Base-by-base conservation (phyloP, 2,113 vertebrate species). In the Burhinus bistriatus region DNA sequence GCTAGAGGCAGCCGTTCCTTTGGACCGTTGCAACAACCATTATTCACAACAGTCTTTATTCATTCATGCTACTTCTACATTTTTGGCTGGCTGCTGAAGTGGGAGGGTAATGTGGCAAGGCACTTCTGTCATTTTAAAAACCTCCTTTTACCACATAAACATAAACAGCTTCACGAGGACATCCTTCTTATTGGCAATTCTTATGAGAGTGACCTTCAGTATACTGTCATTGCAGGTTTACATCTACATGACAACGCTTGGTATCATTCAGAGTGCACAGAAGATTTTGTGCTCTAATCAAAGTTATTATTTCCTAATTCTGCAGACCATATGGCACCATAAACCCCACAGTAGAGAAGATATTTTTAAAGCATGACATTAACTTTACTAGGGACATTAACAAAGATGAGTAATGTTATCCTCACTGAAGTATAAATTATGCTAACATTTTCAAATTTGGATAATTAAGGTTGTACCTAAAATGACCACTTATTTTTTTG, bases 291-390 rank as follows among this genome's bases (percentile, higher is more conserved):
- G 52, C 36, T 97, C 72, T 59, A 75, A 78, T 89, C 59, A 55
- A 75, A 92, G 54, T 76, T 87, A 32, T 71, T 72, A 79, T 96
- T 95, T 92, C 73, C 77, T 89, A 65, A 87, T 91, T 85, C 81
- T 95, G 93, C 81, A 89, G 81, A 91, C 73, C 89, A 95, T 93
- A 97, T 96, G 93, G 89, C 70, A 93, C 34, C 92, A 94, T 94
- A 94, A 97, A 97, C 88, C 27, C 36, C 66, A 72, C 34, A 80
- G 80, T 0, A 73, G 58, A 89, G 73, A 29, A 84, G 61, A 51
- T 87, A 83, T 91, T 95, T 96, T 89, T 72, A 76, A 97, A 96
- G 70, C 66, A 62, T 32, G 61, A 66, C 83, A 91, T 95, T 92
- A 95, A 87, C 81, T 93, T 94, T 95, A 93, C 40, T 87, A 71